phyloP scores from a whole-genome alignment of 1,140 invertebrate species.

The Cydia pomonella region DNA sequence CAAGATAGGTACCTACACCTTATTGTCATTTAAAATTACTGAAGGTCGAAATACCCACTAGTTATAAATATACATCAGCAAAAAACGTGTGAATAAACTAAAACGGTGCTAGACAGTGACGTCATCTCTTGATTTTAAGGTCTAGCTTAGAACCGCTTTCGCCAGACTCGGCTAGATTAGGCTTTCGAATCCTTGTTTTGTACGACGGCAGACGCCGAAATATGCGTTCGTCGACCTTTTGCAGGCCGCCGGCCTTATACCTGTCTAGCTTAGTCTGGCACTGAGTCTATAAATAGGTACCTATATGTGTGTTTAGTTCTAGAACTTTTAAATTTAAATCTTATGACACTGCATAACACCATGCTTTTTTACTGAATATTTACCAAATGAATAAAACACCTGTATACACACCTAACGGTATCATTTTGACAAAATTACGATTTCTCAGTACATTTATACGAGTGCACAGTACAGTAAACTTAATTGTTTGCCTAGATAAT shows the following conservation, averaged over 20 bases:
- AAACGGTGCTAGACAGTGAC: slow-evolving; percentile 7
- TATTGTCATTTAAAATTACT: too few species aligned
- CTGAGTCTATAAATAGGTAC: not conserved
- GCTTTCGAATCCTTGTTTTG: slow-evolving; percentile 28
- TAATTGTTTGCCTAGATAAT: too few species aligned
- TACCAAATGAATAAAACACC: too few species aligned
- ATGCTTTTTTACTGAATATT: not conserved
- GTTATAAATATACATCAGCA: not conserved
- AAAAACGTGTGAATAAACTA: not conserved
- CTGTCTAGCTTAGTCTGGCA: slow-evolving; percentile 29
- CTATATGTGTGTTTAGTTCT: not conserved
- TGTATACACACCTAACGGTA: too few species aligned
- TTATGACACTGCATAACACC: not conserved
- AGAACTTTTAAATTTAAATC: not conserved
- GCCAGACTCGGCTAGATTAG: slow-evolving; percentile 22
- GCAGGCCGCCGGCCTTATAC: slow-evolving; percentile 22
- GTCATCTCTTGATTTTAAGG: slow-evolving; percentile 7
- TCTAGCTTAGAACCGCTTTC: slow-evolving; percentile 22
- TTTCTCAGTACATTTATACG: too few species aligned
- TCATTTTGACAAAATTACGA: too few species aligned
- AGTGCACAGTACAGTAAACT: too few species aligned
- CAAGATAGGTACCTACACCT: not conserved
- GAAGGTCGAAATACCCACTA: not conserved
- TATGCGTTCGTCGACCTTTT: slow-evolving; percentile 27
- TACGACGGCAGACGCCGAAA: slow-evolving; percentile 13